Conservation (phyloP, 2,797 vertebrate genomes). For the Sarcoramphus papa region DNA sequence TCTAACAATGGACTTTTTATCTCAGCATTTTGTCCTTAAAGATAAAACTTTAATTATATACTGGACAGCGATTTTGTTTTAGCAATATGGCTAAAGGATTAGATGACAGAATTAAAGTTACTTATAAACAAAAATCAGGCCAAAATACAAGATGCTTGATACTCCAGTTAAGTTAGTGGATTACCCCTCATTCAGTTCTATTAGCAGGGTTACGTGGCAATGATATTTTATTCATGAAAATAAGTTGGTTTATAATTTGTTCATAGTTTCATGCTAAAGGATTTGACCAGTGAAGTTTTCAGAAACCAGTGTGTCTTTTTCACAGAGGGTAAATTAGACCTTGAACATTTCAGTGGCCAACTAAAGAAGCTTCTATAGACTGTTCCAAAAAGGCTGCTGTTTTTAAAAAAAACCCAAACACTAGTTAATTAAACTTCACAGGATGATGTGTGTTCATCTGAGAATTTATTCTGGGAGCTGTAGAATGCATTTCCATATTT, state of each 20-base stretch:
- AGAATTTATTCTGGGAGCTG: constrained; percentile 35
- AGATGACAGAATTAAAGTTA: not conserved
- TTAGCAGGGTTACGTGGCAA: not conserved
- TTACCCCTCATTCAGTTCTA: not conserved
- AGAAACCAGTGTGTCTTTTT: not conserved
- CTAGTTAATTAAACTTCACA: constrained; percentile 20
- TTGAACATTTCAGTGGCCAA: not conserved
- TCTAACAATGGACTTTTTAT: not conserved
- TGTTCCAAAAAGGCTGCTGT: not conserved
- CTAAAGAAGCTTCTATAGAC: not conserved
- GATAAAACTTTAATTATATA: not conserved
- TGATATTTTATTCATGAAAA: not conserved
- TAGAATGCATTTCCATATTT: constrained; percentile 54
- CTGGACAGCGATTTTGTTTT: not conserved
- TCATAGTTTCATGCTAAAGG: not conserved
- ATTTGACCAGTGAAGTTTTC: not conserved
- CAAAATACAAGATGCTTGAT: not conserved
- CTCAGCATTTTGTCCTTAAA: not conserved
- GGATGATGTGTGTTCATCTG: not conserved
- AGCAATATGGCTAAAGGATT: not conserved
- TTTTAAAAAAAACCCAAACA: not conserved
- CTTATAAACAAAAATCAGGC: not conserved
- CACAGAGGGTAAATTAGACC: not conserved
- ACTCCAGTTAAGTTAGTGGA: not conserved
- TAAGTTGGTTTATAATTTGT: not conserved